These are phyloP conservation scores for Petrocephalus microphthalmus DNA, from an alignment of 2,113 vertebrate genomes.

Conservation along the genomic window DNA sequence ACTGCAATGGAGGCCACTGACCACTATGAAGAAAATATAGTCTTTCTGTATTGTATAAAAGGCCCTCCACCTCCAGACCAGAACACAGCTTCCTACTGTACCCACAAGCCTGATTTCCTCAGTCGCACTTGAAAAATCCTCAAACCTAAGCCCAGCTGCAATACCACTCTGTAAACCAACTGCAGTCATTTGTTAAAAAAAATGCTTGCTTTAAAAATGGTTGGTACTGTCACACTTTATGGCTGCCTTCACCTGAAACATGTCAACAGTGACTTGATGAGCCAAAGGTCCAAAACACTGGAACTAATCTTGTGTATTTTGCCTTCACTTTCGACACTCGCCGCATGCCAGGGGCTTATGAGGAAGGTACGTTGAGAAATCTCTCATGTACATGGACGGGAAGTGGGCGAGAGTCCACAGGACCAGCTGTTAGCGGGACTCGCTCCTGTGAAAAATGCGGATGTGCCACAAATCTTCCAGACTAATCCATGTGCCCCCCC, in stretches of 20 bases:
- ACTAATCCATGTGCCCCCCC: background rate
- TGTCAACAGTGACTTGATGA: background rate
- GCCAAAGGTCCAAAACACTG: background rate
- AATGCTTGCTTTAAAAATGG: background rate
- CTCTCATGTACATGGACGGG: slow-evolving; percentile 34
- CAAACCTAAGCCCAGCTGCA: background rate
- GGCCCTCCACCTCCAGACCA: background rate
- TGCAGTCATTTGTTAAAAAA: background rate
- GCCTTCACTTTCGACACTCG: slow-evolving; percentile 64
- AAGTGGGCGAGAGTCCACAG: slow-evolving; percentile 28
- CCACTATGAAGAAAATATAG: slow-evolving; percentile 24
- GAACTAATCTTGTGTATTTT: slow-evolving; percentile 60
- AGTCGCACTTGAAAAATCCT: background rate
- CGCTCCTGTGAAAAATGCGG: background rate
- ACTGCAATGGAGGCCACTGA: slow-evolving; percentile 33
- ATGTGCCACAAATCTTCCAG: background rate
- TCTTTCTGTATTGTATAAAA: background rate
- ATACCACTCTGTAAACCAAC: background rate
- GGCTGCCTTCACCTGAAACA: background rate
- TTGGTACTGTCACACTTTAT: background rate
- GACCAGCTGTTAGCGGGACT: background rate
- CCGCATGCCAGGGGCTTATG: slow-evolving; percentile 69
- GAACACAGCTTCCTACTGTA: background rate
- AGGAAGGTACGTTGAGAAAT: slow-evolving; percentile 62
- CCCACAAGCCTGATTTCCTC: background rate